phyloP scores from a whole-genome alignment of 2,113 vertebrate species.

The Trematocara variabile region DNA sequence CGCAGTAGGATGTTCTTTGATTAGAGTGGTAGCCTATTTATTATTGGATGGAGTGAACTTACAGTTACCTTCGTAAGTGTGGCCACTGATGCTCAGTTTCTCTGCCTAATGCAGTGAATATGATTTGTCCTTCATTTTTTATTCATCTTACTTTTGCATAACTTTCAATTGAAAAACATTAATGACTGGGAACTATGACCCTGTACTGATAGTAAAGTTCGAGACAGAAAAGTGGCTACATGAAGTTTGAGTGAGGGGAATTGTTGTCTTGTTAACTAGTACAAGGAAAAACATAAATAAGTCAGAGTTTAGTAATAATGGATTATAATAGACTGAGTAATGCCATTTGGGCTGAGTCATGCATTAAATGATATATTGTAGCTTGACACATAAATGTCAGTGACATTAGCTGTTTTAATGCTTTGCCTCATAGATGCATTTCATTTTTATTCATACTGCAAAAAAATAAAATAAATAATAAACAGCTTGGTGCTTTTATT shows the following conservation, averaged over 20 bases:
- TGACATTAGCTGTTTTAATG: neutral
- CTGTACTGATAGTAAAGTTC: neutral
- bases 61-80: neutral
- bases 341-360: neutral
- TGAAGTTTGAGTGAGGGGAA: neutral
- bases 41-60: constrained; percentile 30
- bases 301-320: neutral
- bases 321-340: neutral
- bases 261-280: neutral
- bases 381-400: neutral
- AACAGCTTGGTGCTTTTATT: neutral
- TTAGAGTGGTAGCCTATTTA: constrained; percentile 53
- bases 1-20: constrained; percentile 43
- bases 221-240: neutral
- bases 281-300: neutral
- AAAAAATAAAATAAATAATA: neutral
- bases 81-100: neutral
- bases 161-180: neutral
- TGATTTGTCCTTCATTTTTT: constrained; percentile 28
- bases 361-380: neutral
- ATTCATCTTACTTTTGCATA: neutral
- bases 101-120: neutral
- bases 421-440: neutral
- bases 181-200: neutral
- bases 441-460: neutral